Evolutionary conservation across 2,888 invertebrate genomes (phyloP).

Genomic region (Linyphia triangularis): DNA sequence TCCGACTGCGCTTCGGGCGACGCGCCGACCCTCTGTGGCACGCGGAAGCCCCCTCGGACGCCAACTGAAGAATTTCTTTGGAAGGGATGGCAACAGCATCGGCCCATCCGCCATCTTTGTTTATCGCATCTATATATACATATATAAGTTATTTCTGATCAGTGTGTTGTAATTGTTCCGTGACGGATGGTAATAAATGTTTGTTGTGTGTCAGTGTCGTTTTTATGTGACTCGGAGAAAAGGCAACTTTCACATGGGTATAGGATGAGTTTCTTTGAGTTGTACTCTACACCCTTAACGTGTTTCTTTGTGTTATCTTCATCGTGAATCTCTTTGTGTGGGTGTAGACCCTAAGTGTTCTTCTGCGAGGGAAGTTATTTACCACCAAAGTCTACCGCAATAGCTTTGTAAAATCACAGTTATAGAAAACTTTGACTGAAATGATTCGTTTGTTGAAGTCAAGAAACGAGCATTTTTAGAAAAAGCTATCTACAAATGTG

Average conservation of each 20-base stretch:
- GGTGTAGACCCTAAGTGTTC: neutral
- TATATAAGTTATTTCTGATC: neutral
- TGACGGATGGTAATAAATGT: neutral
- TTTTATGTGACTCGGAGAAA: neutral
- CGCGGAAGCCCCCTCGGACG: conserved; percentile 49
- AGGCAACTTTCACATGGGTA: conserved; percentile 26
- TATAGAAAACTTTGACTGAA: too few relatives aligned
- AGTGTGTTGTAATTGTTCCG: conserved; percentile 2
- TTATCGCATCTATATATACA: neutral
- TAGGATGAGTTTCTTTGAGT: neutral
- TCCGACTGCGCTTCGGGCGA: conserved; percentile 77
- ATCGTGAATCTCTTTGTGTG: neutral
- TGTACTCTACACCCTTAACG: neutral
- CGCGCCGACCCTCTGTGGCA: conserved; percentile 77
- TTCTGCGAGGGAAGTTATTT: neutral
- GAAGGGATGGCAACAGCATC: conserved; percentile 25
- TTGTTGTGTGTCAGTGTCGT: neutral
- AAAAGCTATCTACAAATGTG: too few relatives aligned
- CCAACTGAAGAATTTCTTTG: conserved; percentile 7
- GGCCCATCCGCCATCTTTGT: neutral
- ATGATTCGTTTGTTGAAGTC: neutral
- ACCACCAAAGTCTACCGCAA: neutral
- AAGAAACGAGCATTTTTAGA: too few relatives aligned
- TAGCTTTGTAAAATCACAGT: neutral
- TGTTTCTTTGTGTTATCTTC: neutral